phyloP scores from a whole-genome alignment of 2,888 invertebrate genomes.

The Amitus sp. region DNA sequence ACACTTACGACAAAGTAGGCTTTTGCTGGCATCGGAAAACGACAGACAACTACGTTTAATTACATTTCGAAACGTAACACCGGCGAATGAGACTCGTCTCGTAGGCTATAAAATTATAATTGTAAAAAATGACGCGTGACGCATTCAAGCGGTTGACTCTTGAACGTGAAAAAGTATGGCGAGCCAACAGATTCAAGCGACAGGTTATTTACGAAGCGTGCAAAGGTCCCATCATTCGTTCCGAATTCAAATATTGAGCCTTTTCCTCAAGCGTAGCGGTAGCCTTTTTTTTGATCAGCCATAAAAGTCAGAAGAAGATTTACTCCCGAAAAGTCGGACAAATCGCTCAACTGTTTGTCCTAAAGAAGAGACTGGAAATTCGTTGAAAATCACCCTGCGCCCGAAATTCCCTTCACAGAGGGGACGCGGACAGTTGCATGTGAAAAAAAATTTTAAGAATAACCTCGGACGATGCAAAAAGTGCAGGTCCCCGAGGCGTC shows the following conservation, averaged over 20 bases:
- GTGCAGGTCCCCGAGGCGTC: conserved; percentile 16
- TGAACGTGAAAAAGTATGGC: no score
- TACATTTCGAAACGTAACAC: background rate
- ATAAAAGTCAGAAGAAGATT: background rate
- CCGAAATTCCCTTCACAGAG: conserved; percentile 38
- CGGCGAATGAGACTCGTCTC: conserved; percentile 23
- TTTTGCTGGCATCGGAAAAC: conserved; percentile 25
- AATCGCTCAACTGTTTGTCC: background rate
- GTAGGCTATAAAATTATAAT: conserved; percentile 34
- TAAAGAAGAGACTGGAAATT: background rate
- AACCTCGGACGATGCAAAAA: conserved; percentile 22
- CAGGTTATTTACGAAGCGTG: background rate
- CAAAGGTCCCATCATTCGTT: no score
- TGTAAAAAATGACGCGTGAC: conserved; percentile 13
- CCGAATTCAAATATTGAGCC: conserved; percentile 1
- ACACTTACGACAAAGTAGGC: conserved; percentile 19
- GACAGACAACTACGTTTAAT: background rate
- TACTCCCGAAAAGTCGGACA: conserved; percentile 1
- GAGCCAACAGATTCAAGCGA: no score
- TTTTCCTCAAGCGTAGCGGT: background rate
- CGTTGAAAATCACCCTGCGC: conserved; percentile 3
- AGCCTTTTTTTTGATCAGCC: conserved; percentile 2
- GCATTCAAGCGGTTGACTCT: background rate
- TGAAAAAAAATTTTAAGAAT: conserved; percentile 24
- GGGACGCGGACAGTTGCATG: conserved; percentile 22